Base-by-base conservation (phyloP, 2,797 vertebrate species). In the Psittacula derbiana region DNA sequence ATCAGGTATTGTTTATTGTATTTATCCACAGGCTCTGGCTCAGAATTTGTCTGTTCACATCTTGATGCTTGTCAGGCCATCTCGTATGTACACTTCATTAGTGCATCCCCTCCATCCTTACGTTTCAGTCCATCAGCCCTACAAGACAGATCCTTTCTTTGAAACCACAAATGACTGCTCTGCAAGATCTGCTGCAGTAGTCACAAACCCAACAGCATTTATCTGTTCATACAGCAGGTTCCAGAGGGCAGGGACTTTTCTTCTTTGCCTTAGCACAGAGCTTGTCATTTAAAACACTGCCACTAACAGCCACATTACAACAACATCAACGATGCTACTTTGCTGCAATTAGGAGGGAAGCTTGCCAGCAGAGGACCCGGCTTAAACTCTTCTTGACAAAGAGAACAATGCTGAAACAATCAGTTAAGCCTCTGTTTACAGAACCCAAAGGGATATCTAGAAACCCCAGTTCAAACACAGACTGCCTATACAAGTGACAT, bases 211-310 rank as follows among this genome's bases (percentile, higher is more conserved):
- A 3, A 57, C 30, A 31, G 3, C 40, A 52, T 76, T 92, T 89
- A 86, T 81, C 82, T 88, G 62, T 55, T 81, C 30, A 33, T 62
- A 40, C 76, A 92, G 80, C 60, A 71, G 60, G 60, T 80, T 96
- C 91, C 92, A 64, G 66, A 67, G 86, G 80, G 86, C 60, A 90
- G 58, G 46, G 55, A 52, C 73, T 94, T 96, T 94, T 92, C 88
- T 92, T 88, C 71, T 73, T 50, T 6, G 11, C 60, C 64, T 85
- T 19, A 58, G n/a, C 10, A 8, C 11, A 6, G 62, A 23, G 58
- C 76, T 85, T 80, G 60, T 71, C 20, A 11, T 43, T 86, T 38
- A 43, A 62, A 89, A 53, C 2, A 8, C 70, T 31, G 70, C 58
- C 30, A 2, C 87, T 70, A 16, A 81, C 88, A 88, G 50, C 55